Percentiles rank a stretch among this genome's conserved stretches.
Conservation (phyloP, 1,140 invertebrate species). For the Drosophila sproati region DNA sequence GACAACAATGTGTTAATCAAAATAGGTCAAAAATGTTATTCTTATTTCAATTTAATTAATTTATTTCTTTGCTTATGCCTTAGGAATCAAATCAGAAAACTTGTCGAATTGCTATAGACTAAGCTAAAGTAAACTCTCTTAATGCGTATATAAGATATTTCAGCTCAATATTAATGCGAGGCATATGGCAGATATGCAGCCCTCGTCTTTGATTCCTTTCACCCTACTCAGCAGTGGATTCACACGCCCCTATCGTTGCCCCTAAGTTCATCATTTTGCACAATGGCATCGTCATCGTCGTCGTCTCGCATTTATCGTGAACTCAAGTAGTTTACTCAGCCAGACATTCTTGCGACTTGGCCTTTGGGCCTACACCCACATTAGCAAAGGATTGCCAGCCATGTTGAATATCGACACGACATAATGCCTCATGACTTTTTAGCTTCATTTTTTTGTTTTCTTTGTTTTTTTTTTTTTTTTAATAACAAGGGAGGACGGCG, state of each 20-base stretch:
- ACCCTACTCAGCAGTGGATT: background rate
- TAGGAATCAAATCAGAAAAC: too few species aligned
- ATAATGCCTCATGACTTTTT: background rate
- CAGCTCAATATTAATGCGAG: too few species aligned
- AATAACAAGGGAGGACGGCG: conserved; percentile 6
- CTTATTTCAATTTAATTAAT: too few species aligned
- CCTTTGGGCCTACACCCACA: conserved; percentile 27
- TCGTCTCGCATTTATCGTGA: conserved; percentile 11
- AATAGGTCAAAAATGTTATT: too few species aligned
- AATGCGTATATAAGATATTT: too few species aligned
- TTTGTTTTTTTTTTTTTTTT: background rate
- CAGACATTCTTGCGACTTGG: conserved; percentile 41
- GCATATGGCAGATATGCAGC: background rate
- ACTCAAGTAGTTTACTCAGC: conserved; percentile 56
- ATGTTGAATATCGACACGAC: conserved; percentile 49
- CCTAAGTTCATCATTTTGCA: conserved; percentile 46
- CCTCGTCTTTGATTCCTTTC: background rate
- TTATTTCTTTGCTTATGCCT: too few species aligned
- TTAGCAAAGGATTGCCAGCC: conserved; percentile 47
- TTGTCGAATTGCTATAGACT: too few species aligned
- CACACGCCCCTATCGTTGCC: background rate
- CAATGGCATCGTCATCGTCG: conserved; percentile 33
- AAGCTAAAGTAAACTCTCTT: too few species aligned
- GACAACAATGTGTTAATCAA: too few species aligned
- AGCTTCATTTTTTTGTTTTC: background rate